Base-by-base conservation (phyloP, 2,888 invertebrate species). In the Drosophila tripunctata region DNA sequence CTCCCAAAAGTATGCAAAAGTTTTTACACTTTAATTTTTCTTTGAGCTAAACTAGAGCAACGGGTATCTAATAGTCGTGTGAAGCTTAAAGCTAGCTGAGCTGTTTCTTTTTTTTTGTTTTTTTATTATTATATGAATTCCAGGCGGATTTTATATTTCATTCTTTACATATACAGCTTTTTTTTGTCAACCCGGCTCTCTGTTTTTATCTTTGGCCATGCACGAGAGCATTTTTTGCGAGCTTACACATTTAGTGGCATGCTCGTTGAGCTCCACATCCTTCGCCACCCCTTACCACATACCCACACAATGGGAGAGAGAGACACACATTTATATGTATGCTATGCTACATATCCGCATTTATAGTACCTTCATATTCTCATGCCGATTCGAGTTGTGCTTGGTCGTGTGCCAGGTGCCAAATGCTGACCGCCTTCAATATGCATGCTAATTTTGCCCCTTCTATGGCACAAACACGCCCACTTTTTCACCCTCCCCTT, bases 391-490 rank as follows among this genome's bases (percentile, higher is more conserved):
- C 10, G 45, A 27, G 70, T 48, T 24, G 15, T n/a, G n/a, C n/a
- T 10, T 27, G 27, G 27, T 27, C 10, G 27, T 48, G 56, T 7
- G 69, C 52, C 72, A 72, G 72, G 72, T 75, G 73, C 52, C 67
- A 67, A 74, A 62, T 41, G 55, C 58, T 74, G 74, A 71, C 76
- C 72, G 75, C 58, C 67, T 60, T 74, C 76, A 74, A 75, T 74
- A 74, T 74, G 72, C 74, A 74, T 74, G 74, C 74, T 74, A 74
- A 74, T 75, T 71, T 71, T 43, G 33, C 22, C 31, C 69, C 38
- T 36, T 56, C 57, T 35, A 33, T 30, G 43, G n/a, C n/a, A n/a
- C 38, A 60, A 17, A 14, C 48, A 55, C 48, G 27, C 24, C 14
- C 38, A n/a, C 31, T 24, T 10, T 44, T 33, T 33, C 24, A 2